Evolutionary conservation across 2,797 vertebrate genomes (phyloP), one percentile per base, ranked within the genome.

Genomic region (Onychomys arenicola): DNA sequence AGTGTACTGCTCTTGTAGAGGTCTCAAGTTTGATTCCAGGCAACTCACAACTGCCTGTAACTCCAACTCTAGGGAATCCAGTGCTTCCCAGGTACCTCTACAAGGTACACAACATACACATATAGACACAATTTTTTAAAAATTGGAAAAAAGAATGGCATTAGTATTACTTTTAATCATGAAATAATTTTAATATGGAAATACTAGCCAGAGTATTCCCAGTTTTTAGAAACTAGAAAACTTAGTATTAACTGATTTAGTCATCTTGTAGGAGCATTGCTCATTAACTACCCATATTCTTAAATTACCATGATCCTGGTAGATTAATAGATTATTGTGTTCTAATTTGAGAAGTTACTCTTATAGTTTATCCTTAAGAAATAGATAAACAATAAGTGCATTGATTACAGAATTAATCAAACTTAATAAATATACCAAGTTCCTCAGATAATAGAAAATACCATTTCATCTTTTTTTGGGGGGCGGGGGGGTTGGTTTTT

Each of bases 141-240:
- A 55, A 55, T 55, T 46, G 29, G 17, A 14, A 34, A 40, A 86
- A 81, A 80, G 14, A 8, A 71, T 11, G 19, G 0, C 1, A n/a
- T 34, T 90, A 25, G 73, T 84, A 21, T 73, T 67, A 57, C 80
- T 96, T 96, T 92, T 92, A 90, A 59, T 80, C 69, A 78, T 90
- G 37, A 75, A 17, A 21, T 73, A 16, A 37, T 94, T 96, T 96
- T 95, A 76, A 71, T 82, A 65, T 73, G n/a, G 14, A 94, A 95
- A 46, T 94, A 46, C 32, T 91, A 67, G 59, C 52, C n/a, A 75
- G 9, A 94, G 29, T 90, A 27, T 96, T 46, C 84, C 37, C 65
- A 92, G 82, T 75, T 63, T 92, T 65, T 84, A 1, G 25, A 87
- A 96, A 91, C 85, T 89, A n/a, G 78, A 93, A 96, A 88, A 65